Evolutionary conservation across 1,140 invertebrate species (phyloP).

Genomic region (Coelopa frigida): DNA sequence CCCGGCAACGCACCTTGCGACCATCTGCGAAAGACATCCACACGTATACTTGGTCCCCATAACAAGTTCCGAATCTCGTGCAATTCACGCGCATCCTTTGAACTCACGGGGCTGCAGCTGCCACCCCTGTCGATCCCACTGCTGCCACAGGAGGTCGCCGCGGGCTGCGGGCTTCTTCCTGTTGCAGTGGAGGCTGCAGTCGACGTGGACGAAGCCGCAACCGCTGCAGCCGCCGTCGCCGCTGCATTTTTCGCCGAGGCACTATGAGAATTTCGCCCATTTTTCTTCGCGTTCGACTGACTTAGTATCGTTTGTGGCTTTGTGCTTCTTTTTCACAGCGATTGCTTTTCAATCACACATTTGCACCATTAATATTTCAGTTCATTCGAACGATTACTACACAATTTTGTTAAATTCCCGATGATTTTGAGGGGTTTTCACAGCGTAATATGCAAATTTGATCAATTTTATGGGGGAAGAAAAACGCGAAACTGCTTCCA

Average conservation of each 20-base stretch:
- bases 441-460: too few relatives aligned
- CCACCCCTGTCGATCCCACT: too few relatives aligned
- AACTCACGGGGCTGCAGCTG: neutral
- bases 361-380: conserved; percentile 1
- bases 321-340: conserved; percentile 1
- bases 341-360: neutral
- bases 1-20: conserved; percentile 76
- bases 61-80: conserved; percentile 64
- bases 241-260: conserved; percentile 3
- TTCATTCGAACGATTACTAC: too few relatives aligned
- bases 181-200: too few relatives aligned
- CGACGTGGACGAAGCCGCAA: too few relatives aligned
- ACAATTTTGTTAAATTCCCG: too few relatives aligned
- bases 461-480: too few relatives aligned
- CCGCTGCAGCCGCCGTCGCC: too few relatives aligned
- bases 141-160: too few relatives aligned
- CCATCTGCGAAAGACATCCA: conserved; percentile 82
- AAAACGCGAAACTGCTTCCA: too few relatives aligned
- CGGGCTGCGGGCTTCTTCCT: too few relatives aligned
- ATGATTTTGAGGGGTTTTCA: too few relatives aligned
- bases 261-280: conserved; percentile 12
- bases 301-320: neutral
- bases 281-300: neutral
- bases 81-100: conserved; percentile 46
- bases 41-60: conserved; percentile 74